A percentile compares a stretch with the other conserved stretches of the same genome.
Evolutionary conservation across 2,888 invertebrate genomes (phyloP).

Genomic region (Psylliodes chrysocephalus): DNA sequence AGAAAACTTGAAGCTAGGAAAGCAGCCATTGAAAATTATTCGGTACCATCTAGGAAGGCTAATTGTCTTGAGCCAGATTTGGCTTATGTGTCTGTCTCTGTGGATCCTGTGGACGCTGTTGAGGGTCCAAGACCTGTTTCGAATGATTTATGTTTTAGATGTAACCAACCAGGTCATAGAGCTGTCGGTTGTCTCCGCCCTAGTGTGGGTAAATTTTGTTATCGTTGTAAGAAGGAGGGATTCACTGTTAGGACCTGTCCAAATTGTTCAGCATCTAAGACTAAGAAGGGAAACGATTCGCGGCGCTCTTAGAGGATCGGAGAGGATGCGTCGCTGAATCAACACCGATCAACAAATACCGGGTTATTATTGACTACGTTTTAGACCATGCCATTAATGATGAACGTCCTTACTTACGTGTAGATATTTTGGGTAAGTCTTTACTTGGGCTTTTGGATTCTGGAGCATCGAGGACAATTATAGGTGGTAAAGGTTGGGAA

Average conservation of each 20-base stretch:
- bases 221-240: too few relatives aligned
- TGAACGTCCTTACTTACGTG: conserved; percentile 11
- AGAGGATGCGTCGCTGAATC: background rate
- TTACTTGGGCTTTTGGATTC: too few relatives aligned
- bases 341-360: background rate
- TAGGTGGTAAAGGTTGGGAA: conserved; percentile 24
- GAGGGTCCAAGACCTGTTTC: background rate
- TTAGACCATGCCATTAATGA: conserved; percentile 12
- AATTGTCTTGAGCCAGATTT: background rate
- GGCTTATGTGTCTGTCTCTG: background rate
- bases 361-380: conserved; percentile 28
- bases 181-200: background rate
- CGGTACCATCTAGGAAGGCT: background rate
- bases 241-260: too few relatives aligned
- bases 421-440: conserved; percentile 14
- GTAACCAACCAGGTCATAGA: too few relatives aligned
- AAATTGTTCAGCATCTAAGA: conserved; percentile 3
- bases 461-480: conserved; percentile 29
- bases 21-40: background rate
- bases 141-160: background rate
- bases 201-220: too few relatives aligned
- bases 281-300: background rate
- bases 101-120: background rate
- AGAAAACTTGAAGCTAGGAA: background rate
- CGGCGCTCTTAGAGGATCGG: background rate